A percentile compares a stretch with the other conserved stretches of the same genome.
Evolutionary conservation across 2,797 vertebrate genomes (phyloP).

Genomic region (Anas capensis): DNA sequence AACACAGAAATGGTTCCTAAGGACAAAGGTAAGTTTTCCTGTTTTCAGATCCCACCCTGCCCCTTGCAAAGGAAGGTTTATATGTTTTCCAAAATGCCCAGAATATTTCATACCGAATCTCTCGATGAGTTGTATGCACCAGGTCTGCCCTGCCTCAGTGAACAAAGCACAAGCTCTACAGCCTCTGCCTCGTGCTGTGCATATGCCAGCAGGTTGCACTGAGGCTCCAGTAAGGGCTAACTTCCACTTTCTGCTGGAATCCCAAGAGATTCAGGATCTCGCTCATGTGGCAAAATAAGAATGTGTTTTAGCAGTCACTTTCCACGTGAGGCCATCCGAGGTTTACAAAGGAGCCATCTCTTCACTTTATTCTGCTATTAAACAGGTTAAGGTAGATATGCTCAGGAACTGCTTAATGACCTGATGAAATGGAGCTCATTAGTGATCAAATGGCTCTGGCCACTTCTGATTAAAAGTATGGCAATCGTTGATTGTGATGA

Average conservation of each 20-base stretch:
- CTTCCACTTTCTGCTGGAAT: not conserved
- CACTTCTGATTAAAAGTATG: not conserved
- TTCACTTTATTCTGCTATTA: not conserved
- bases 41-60: not conserved
- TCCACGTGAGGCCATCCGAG: not conserved
- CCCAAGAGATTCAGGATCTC: not conserved
- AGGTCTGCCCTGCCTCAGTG: not conserved
- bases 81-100: not conserved
- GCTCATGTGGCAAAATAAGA: not conserved
- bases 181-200: not conserved
- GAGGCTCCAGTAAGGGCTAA: not conserved
- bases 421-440: not conserved
- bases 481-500: not conserved
- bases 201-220: not conserved
- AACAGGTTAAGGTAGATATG: not conserved
- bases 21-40: not conserved
- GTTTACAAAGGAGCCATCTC: not conserved
- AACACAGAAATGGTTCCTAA: not conserved
- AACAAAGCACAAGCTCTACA: not conserved
- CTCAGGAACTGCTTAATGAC: not conserved
- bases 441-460: not conserved
- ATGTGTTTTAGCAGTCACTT: not conserved
- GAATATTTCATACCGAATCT: not conserved
- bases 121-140: too few species aligned
- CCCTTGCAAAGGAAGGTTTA: not conserved